Evolutionary conservation across 2,113 vertebrate genomes (phyloP).

Genomic region (Oncorhynchus mykiss): DNA sequence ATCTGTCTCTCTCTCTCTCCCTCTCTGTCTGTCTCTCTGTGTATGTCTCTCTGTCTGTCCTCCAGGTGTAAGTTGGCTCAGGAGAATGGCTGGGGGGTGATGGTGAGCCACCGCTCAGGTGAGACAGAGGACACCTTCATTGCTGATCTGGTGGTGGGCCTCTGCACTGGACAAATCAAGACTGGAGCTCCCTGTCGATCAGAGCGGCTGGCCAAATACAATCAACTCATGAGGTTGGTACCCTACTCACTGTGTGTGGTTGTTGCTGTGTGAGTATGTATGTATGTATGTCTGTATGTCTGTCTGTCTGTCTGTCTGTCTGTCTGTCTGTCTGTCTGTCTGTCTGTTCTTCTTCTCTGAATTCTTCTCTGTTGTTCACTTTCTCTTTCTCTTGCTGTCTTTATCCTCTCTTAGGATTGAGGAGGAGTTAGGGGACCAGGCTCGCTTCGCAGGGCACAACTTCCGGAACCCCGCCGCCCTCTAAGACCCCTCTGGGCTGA

Average conservation of each 20-base stretch:
- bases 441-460: constrained; percentile 90
- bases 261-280: no score
- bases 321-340: no score
- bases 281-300: not conserved
- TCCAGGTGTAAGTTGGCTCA: constrained; percentile 91
- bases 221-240: constrained; percentile 91
- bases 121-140: constrained; percentile 95
- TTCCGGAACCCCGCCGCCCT: constrained; percentile 91
- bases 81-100: constrained; percentile 94
- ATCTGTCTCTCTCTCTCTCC: no score
- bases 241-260: not conserved
- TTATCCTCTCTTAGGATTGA: constrained; percentile 80
- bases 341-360: not conserved
- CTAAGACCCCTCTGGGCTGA: constrained; percentile 59
- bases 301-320: not conserved
- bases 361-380: not conserved
- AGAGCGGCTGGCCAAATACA: constrained; percentile 93
- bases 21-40: no score
- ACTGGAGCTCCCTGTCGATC: constrained; percentile 92
- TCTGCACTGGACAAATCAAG: constrained; percentile 96
- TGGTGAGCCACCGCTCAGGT: constrained; percentile 94
- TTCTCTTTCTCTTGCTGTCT: not conserved
- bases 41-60: no score
- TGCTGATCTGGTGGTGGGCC: constrained; percentile 90
- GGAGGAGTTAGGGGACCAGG: constrained; percentile 88